These are phyloP conservation scores for Harpegnathos saltator DNA, from an alignment of 1,140 invertebrate species.

Conservation along the genomic window DNA sequence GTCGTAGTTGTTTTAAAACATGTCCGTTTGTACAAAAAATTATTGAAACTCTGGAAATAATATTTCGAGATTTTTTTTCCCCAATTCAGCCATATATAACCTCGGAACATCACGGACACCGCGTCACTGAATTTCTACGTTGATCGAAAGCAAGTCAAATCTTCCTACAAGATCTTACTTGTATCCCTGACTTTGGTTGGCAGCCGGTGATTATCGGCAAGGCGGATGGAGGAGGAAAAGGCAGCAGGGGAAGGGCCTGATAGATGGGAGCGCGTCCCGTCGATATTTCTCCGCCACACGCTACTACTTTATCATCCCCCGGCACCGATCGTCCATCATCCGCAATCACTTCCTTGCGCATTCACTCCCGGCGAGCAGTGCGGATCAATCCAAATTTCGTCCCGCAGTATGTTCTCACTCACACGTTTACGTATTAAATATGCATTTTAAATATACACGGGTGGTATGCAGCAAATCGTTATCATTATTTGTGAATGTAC, in stretches of 20 bases:
- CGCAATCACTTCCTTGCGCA: constrained; percentile 81
- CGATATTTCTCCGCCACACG: constrained; percentile 78
- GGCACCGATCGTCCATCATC: constrained; percentile 81
- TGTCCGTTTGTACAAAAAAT: too few relatives aligned
- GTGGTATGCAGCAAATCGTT: background rate
- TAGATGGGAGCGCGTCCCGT: constrained; percentile 79
- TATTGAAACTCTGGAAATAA: too few relatives aligned
- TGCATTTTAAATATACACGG: background rate
- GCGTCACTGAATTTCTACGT: constrained; percentile 56
- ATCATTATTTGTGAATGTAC: constrained; percentile 17
- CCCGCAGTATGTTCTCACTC: constrained; percentile 42
- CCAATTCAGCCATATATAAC: background rate
- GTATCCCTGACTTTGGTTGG: constrained; percentile 71
- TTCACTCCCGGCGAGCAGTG: constrained; percentile 69
- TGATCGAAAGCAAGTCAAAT: constrained; percentile 63
- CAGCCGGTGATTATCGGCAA: constrained; percentile 77
- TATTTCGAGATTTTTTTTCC: constrained; percentile 15
- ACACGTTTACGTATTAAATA: constrained; percentile 49
- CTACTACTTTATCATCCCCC: constrained; percentile 80
- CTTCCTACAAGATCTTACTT: constrained; percentile 74
- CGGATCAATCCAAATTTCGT: constrained; percentile 74
- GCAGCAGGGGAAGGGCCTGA: constrained; percentile 68
- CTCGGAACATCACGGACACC: constrained; percentile 35
- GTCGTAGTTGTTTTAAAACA: too few relatives aligned
- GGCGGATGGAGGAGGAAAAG: constrained; percentile 57